Base-by-base conservation (phyloP, 2,888 invertebrate genomes). In the Diaprepes abbreviatus region DNA sequence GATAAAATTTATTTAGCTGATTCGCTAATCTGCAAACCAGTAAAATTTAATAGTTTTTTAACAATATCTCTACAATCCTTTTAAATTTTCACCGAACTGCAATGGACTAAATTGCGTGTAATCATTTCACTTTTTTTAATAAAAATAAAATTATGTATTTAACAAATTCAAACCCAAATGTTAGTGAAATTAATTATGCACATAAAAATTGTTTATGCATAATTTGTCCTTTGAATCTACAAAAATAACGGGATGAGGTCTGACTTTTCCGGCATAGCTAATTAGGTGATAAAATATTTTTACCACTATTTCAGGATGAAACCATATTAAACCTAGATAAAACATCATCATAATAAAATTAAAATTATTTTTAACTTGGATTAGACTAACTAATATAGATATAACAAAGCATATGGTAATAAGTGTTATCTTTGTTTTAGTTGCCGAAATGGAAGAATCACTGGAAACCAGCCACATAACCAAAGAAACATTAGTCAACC, bases 391-490 rank as follows among this genome's bases (percentile, higher is more conserved):
- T 12, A 9, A 1, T n/a, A 3, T 7, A 28, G 24, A 48, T 7
- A 5, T 28, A 12, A 36, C 57, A 28, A 16, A 36, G 19, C 17
- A 5, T 45, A 60, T 24, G 35, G 17, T 62, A 60, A 60, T 33
- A n/a, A n/a, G 3, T 12, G 6, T 16, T 48, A 16, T 57, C 16
- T 50, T 70, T 70, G 71, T 81, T 82, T 36, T 79, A 83, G 84
- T 80, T 78, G 76, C 79, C 72, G 78, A 79, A 54, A 84, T 84
- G 83, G 84, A 84, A 70, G 75, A 74, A 70, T 78, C 75, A 57
- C 78, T 65, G 76, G 78, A 71, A 76, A 74, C 60, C 67, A 78
- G 54, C 64, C 66, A 31, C 40, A 19, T 62, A 67, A 63, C 58
- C 38, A 72, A 71, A 72, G 59, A 76, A 76, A 50, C 48, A 36